Conservation (phyloP, 92 coral and sea anemone genomes). For the Phenganax marumi region DNA sequence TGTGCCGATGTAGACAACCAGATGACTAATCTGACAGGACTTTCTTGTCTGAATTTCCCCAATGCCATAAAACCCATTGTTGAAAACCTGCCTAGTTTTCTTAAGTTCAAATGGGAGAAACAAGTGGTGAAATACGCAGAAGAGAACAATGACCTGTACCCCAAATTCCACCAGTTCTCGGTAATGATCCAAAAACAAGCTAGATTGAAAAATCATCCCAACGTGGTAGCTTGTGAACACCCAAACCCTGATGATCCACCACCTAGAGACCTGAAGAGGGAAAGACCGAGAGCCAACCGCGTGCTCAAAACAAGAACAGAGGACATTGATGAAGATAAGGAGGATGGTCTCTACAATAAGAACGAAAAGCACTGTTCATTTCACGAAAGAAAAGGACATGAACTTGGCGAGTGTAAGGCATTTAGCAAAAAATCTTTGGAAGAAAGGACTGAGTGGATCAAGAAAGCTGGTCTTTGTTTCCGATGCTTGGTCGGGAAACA, state of each 20-base stretch:
- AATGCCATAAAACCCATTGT: neutral
- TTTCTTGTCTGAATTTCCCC: neutral
- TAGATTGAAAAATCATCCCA: constrained; percentile 50
- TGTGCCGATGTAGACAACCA: neutral
- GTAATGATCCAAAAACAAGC: constrained; percentile 51
- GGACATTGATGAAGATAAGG: neutral
- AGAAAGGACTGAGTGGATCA: constrained; percentile 58
- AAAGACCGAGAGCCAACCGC: constrained; percentile 22
- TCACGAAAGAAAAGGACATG: constrained; percentile 47
- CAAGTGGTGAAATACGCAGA: constrained; percentile 42
- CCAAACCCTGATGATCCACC: neutral
- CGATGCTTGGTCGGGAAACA: constrained; percentile 49
- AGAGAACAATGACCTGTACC: constrained; percentile 44
- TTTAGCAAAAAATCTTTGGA: constrained; percentile 44
- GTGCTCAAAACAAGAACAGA: constrained; percentile 1
- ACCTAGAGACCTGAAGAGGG: constrained; percentile 1
- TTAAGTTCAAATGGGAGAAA: constrained; percentile 47
- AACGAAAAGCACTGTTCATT: constrained; percentile 48
- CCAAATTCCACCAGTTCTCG: constrained; percentile 32
- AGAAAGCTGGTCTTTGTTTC: constrained; percentile 60
- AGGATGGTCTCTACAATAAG: neutral
- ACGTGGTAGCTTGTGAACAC: constrained; percentile 14
- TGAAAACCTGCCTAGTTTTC: constrained; percentile 18
- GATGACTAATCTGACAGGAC: neutral
- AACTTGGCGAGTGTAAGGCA: constrained; percentile 46